Conservation (phyloP, 2,797 vertebrate genomes). For the Hypotaenidia okinawae region DNA sequence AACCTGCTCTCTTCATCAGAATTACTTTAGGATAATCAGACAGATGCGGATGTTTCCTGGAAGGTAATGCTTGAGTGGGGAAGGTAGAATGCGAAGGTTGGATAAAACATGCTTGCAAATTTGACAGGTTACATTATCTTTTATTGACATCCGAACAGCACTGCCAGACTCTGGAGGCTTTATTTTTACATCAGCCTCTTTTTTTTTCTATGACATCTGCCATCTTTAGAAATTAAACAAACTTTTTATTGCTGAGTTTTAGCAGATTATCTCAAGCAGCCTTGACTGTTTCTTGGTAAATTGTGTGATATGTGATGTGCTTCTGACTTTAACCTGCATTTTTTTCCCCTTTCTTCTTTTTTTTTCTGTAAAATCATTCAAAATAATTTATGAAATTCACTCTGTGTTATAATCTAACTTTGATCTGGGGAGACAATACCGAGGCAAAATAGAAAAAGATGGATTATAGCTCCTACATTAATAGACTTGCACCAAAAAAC, state of each 20-base stretch:
- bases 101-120: constrained; percentile 67
- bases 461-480: constrained; percentile 53
- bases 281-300: constrained; percentile 45
- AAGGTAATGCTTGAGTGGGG: constrained; percentile 64
- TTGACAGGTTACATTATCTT: constrained; percentile 72
- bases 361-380: constrained; percentile 9
- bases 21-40: constrained; percentile 70
- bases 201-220: constrained; percentile 63
- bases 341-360: not conserved
- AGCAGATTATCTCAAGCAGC: constrained; percentile 39
- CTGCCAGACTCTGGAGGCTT: constrained; percentile 57
- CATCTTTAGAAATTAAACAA: constrained; percentile 65
- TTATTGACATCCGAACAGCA: constrained; percentile 66
- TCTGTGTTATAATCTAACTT: constrained; percentile 53
- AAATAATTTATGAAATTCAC: constrained; percentile 63
- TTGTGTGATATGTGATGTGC: not conserved
- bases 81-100: constrained; percentile 48
- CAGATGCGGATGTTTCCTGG: constrained; percentile 69
- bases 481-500: constrained; percentile 24
- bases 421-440: constrained; percentile 59
- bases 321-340: constrained; percentile 40
- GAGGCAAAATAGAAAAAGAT: constrained; percentile 37
- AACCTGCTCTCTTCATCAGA: constrained; percentile 68
- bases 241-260: constrained; percentile 55
- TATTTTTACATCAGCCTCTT: constrained; percentile 49